Conservation (phyloP, 2,888 invertebrate genomes). For the Microchrysa polita region DNA sequence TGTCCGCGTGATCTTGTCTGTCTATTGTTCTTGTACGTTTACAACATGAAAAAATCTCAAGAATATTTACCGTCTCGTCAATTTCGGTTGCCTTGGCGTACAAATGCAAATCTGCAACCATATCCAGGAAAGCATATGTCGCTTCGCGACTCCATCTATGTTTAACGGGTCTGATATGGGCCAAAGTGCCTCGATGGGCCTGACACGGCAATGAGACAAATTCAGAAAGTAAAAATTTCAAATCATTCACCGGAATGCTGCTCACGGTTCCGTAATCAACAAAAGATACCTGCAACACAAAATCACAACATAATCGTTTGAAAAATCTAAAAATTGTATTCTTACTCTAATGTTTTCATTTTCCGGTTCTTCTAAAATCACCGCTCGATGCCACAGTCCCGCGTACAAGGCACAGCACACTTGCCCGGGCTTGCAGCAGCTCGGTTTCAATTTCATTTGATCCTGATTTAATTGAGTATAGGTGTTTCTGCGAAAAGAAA, state of each 20-base stretch:
- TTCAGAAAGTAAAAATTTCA: constrained; percentile 46
- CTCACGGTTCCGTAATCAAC: constrained; percentile 48
- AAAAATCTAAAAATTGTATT: no score
- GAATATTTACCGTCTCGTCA: constrained; percentile 41
- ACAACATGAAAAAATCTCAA: no score
- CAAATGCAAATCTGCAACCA: constrained; percentile 46
- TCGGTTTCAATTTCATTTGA: constrained; percentile 28
- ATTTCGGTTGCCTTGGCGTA: constrained; percentile 48
- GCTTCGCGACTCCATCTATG: constrained; percentile 48
- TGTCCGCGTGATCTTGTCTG: no score
- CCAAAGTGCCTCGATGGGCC: constrained; percentile 45
- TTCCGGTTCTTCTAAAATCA: constrained; percentile 42
- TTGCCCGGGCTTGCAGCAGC: constrained; percentile 42
- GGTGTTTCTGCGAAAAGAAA: constrained; percentile 9
- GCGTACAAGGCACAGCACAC: constrained; percentile 44
- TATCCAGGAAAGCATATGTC: constrained; percentile 46
- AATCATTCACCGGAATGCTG: background rate
- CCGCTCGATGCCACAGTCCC: constrained; percentile 47
- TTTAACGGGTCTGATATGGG: constrained; percentile 44
- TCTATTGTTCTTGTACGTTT: no score
- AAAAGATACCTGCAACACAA: constrained; percentile 47
- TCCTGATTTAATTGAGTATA: constrained; percentile 12
- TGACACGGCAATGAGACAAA: constrained; percentile 46
- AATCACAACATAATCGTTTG: no score
- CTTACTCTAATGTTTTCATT: constrained; percentile 44